These are phyloP conservation scores for Sminthurinus aureus DNA, from an alignment of 2,888 invertebrate species.

Conservation along the genomic window DNA sequence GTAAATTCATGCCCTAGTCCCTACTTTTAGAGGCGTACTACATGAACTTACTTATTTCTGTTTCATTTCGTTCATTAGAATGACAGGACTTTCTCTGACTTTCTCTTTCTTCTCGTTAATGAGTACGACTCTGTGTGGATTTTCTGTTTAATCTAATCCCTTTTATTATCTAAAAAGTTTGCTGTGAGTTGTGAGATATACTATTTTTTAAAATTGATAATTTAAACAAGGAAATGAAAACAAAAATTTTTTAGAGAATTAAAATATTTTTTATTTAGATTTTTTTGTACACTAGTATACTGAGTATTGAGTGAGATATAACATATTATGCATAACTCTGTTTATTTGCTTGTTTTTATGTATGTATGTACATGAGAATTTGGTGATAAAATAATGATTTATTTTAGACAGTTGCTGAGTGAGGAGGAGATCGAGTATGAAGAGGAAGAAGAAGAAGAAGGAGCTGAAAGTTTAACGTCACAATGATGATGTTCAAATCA, in stretches of 20 bases:
- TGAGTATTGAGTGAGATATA: not conserved
- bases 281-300: too few species aligned
- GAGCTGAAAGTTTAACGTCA: not conserved
- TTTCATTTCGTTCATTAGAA: too few species aligned
- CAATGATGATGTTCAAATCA: not conserved
- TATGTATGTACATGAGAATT: too few species aligned
- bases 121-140: too few species aligned
- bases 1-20: too few species aligned
- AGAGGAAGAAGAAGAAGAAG: not conserved
- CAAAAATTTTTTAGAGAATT: not conserved
- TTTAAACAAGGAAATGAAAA: not conserved
- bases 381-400: not conserved
- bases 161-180: not conserved
- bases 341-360: too few species aligned
- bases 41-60: too few species aligned
- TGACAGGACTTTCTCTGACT: too few species aligned
- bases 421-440: conserved; percentile 22
- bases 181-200: not conserved
- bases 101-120: too few species aligned
- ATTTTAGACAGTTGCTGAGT: conserved; percentile 18
- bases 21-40: too few species aligned
- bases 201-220: not conserved
- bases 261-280: not conserved
- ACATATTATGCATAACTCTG: too few species aligned
- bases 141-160: not conserved